phyloP scores from a whole-genome alignment of 2,888 invertebrate species.

The Tachina fera region DNA sequence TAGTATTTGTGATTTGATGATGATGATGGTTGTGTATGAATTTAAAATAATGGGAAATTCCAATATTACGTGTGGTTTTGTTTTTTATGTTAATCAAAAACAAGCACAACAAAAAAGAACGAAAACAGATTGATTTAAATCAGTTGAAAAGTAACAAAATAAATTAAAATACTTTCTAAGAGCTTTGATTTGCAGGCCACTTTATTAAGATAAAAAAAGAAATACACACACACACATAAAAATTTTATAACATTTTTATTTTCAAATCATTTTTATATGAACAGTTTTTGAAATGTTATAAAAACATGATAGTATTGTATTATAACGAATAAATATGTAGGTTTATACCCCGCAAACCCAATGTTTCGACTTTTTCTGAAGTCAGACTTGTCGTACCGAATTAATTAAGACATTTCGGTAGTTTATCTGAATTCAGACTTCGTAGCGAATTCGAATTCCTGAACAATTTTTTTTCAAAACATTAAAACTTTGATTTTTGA shows the following conservation, averaged over 20 bases:
- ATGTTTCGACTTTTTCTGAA: no score
- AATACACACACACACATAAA: background rate
- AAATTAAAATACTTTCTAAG: conserved; percentile 40
- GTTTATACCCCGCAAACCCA: no score
- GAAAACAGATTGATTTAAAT: conserved; percentile 32
- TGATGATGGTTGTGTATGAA: conserved; percentile 60
- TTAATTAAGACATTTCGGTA: no score
- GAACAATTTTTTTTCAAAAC: no score
- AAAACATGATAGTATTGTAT: conserved; percentile 39
- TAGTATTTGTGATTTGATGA: background rate
- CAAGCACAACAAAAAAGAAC: conserved; percentile 2
- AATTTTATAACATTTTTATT: conserved; percentile 12
- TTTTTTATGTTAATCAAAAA: conserved; percentile 55
- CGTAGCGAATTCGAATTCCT: no score
- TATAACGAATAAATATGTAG: background rate
- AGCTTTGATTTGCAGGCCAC: conserved; percentile 45
- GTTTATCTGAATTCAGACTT: no score
- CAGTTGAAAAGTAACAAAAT: conserved; percentile 5
- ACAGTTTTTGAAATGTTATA: no score
- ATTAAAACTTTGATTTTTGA: no score
- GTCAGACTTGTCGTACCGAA: no score
- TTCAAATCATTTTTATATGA: conserved; percentile 11
- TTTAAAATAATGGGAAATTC: conserved; percentile 69
- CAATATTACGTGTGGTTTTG: conserved; percentile 65
- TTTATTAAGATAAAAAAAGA: conserved; percentile 2